A percentile compares a stretch with the other conserved stretches of the same genome.
phyloP scores from a whole-genome alignment of 2,797 vertebrate genomes.

The Antennarius maculatus region DNA sequence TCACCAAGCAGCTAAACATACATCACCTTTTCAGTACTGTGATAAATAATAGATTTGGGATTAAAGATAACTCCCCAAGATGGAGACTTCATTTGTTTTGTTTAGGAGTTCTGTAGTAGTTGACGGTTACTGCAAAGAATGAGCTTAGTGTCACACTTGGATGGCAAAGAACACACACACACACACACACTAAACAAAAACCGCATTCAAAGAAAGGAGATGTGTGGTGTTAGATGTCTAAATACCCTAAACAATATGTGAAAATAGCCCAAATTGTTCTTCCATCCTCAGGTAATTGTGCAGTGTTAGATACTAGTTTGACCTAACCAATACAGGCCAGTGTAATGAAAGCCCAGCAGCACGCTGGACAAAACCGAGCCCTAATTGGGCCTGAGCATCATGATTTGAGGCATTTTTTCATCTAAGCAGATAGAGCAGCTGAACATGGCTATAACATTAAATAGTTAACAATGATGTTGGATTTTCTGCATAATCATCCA shows the following conservation, averaged over 20 bases:
- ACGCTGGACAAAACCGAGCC: too few species aligned
- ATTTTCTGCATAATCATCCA: too few species aligned
- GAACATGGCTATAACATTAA: too few species aligned
- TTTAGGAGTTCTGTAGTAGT: conserved; percentile 35
- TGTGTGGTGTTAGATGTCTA: conserved; percentile 31
- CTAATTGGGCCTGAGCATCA: too few species aligned
- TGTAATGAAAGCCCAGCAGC: too few species aligned
- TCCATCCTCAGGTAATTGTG: conserved; percentile 26
- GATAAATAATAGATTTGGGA: conserved; percentile 72
- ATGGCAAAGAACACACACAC: background rate
- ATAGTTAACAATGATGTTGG: too few species aligned
- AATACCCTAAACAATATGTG: background rate
- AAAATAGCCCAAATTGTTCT: background rate
- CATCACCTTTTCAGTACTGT: conserved; percentile 63
- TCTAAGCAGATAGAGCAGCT: too few species aligned
- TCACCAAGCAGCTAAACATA: conserved; percentile 59
- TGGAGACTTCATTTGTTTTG: conserved; percentile 31
- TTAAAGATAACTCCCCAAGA: conserved; percentile 60
- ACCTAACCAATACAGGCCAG: background rate
- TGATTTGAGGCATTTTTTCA: too few species aligned
- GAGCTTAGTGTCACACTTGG: conserved; percentile 33
- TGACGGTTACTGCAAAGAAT: conserved; percentile 30
- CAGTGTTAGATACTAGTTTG: background rate
- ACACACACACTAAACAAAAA: background rate
- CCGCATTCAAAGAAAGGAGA: conserved; percentile 28